Percentiles rank a stretch among this genome's conserved stretches.
phyloP scores from a whole-genome alignment of 2,797 vertebrate genomes.

The Pseudocheirus occidentalis region DNA sequence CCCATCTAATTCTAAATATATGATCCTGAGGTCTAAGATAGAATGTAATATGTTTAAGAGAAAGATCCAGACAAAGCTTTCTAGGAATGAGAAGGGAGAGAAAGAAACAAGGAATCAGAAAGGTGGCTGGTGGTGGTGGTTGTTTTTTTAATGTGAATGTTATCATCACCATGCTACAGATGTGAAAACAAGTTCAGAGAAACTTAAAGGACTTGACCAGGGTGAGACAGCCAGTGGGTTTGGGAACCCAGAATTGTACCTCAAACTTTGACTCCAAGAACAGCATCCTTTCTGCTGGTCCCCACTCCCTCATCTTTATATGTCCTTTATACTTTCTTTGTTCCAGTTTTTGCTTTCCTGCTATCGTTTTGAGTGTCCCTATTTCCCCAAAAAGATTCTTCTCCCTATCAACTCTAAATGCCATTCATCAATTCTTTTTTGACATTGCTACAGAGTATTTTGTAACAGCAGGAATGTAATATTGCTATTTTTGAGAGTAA shows the following conservation, averaged over 20 bases:
- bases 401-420: conserved; percentile 25
- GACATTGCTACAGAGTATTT: conserved; percentile 3
- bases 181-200: neutral
- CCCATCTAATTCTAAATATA: neutral
- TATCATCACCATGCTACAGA: neutral
- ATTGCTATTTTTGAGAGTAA: conserved; percentile 18
- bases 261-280: neutral
- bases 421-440: conserved; percentile 16
- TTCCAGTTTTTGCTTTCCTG: conserved; percentile 30
- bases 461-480: conserved; percentile 7
- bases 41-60: neutral
- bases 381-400: conserved; percentile 23
- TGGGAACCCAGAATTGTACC: neutral
- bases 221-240: neutral
- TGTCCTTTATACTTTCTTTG: conserved; percentile 7
- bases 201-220: neutral
- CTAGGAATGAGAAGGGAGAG: neutral
- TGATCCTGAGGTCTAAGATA: neutral
- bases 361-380: conserved; percentile 22
- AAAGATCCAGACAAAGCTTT: neutral
- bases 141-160: neutral
- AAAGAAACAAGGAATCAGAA: neutral
- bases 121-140: neutral
- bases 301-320: neutral
- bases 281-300: neutral